Base-by-base conservation (phyloP, 2,888 invertebrate genomes). In the Dastarcus helophoroides region DNA sequence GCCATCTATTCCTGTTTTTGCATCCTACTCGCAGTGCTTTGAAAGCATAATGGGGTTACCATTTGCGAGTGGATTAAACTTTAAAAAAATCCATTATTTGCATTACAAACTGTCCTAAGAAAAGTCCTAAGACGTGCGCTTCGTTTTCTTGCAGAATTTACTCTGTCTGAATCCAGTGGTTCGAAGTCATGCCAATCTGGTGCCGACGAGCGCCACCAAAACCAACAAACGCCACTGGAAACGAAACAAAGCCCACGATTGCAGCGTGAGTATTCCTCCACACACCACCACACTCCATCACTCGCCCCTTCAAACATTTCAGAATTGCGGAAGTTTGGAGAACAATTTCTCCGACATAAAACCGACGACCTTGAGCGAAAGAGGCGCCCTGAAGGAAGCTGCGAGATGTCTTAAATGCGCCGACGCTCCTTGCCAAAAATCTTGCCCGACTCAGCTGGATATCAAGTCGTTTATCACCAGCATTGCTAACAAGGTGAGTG, bases 301-400 rank as follows among this genome's bases (percentile, higher is more conserved):
- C n/a, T 17, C n/a, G 19, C 6, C n/a, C n/a, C n/a, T 17, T 17
- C n/a, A 7, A 7, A 7, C 19, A 58, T 63, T 26, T 61, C 32
- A 78, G 85, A 65, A 64, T 9, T 84, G 83, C 49, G 65, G 70
- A 13, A 68, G 79, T 2, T 54, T 85, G 34, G 70, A 71, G 36
- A 90, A 91, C 43, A 86, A 98, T 61, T 98, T 98, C 59, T 84
- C 86, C 41, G 97, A 98, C 53, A 84, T 97, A 38, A 98, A 98
- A 57, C 94, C 91, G 50, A 97, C 95, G 1, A 97, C 97, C 0
- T 56, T 98, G 24, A 93, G 94, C 32, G 97, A 98, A 60, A 73
- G 97, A 9, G 95, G 84, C 0, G 97, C 97, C 0, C 63, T 98
- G 17, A 76, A 69, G 40, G 95, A 95, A 61, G 88, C 94, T 0